These are phyloP conservation scores for Meles meles DNA, from an alignment of 2,113 vertebrate genomes.

Conservation along the genomic window DNA sequence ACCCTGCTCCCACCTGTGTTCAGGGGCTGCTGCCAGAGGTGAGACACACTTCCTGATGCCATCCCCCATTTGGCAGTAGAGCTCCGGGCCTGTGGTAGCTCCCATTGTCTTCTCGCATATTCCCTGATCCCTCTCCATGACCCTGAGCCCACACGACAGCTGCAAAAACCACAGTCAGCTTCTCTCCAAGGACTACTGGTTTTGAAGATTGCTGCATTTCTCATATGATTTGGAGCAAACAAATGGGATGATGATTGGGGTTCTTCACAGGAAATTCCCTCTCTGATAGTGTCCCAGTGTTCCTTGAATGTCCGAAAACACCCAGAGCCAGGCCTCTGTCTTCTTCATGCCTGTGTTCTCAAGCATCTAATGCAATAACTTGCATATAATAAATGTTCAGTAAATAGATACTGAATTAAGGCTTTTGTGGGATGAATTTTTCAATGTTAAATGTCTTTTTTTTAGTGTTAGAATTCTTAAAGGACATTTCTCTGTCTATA, in stretches of 20 bases:
- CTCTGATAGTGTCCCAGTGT: background rate
- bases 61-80: background rate
- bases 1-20: background rate
- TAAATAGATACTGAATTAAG: background rate
- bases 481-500: background rate
- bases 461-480: background rate
- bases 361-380: accelerated
- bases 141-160: background rate
- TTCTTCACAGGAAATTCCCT: background rate
- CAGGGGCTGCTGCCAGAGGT: background rate
- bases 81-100: background rate
- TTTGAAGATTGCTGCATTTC: background rate
- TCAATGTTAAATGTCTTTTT: background rate
- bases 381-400: accelerated
- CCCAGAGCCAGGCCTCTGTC: background rate
- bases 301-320: background rate
- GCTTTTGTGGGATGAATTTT: background rate
- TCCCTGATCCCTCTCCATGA: background rate
- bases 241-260: background rate
- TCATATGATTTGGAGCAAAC: background rate
- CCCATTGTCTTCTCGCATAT: background rate
- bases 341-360: background rate
- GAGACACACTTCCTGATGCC: background rate
- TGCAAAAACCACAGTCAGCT: background rate
- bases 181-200: accelerated